Evolutionary conservation across 1,140 invertebrate species (phyloP).

Genomic region (Neodiprion lecontei): DNA sequence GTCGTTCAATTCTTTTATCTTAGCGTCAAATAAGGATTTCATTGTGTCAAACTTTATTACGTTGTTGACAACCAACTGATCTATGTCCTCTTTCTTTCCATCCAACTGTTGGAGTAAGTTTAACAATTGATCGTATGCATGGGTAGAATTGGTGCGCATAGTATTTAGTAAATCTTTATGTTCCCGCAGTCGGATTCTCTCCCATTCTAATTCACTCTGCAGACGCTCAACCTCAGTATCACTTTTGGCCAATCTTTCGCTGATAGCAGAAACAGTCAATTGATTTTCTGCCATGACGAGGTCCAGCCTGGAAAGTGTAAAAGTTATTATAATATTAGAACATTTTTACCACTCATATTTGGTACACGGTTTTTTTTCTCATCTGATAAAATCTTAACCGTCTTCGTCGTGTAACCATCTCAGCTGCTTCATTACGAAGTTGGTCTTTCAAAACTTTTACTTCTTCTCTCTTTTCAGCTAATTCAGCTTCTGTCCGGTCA

Average conservation of each 20-base stretch:
- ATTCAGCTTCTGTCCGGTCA: slow-evolving; percentile 52
- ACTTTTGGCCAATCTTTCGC: slow-evolving; percentile 47
- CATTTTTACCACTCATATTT: background rate
- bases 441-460: slow-evolving; percentile 52
- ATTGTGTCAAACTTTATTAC: slow-evolving; percentile 45
- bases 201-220: slow-evolving; percentile 45
- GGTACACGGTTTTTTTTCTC: slow-evolving; percentile 4
- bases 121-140: slow-evolving; percentile 45
- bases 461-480: slow-evolving; percentile 53
- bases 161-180: slow-evolving; percentile 44
- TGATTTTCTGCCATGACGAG: slow-evolving; percentile 56
- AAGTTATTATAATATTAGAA: background rate
- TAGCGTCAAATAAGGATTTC: slow-evolving; percentile 40
- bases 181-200: slow-evolving; percentile 41
- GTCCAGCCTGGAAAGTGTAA: slow-evolving; percentile 40
- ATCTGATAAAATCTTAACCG: slow-evolving; percentile 31
- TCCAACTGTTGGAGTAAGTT: slow-evolving; percentile 45
- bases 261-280: slow-evolving; percentile 49
- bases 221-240: slow-evolving; percentile 51
- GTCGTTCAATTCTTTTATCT: slow-evolving; percentile 45
- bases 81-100: slow-evolving; percentile 40
- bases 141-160: slow-evolving; percentile 47
- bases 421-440: slow-evolving; percentile 52
- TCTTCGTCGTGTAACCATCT: slow-evolving; percentile 51
- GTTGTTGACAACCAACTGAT: slow-evolving; percentile 45